A percentile compares a stretch with the other conserved stretches of the same genome.
These are phyloP conservation scores for Dioctria rufipes DNA, from an alignment of 2,888 invertebrate genomes.

Conservation along the genomic window DNA sequence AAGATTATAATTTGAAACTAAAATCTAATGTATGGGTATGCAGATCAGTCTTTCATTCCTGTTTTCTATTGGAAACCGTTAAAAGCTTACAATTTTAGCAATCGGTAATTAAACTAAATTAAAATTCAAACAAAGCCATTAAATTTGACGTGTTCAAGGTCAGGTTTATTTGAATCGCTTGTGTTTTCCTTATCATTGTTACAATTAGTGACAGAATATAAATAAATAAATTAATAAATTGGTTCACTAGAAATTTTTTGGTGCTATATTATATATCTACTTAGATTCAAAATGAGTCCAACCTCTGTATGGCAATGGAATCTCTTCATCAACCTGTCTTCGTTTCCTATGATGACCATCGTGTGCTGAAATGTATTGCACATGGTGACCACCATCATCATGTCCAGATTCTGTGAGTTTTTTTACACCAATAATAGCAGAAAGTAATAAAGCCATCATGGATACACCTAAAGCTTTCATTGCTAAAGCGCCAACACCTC, in stretches of 20 bases:
- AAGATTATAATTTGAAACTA: too few species aligned
- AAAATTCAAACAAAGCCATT: too few species aligned
- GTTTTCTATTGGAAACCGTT: too few species aligned
- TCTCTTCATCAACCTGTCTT: slow-evolving; percentile 61
- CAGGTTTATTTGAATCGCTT: not conserved
- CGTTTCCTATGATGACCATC: slow-evolving; percentile 68
- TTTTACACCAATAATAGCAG: slow-evolving; percentile 83
- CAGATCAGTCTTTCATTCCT: too few species aligned
- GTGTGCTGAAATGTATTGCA: slow-evolving; percentile 72
- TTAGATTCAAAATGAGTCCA: slow-evolving; percentile 69
- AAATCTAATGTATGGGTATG: too few species aligned
- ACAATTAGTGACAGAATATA: slow-evolving; percentile 24
- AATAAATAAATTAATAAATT: slow-evolving; percentile 43
- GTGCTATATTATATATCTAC: not conserved
- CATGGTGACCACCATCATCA: slow-evolving; percentile 72
- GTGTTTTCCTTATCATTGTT: slow-evolving; percentile 20
- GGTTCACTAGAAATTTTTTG: slow-evolving; percentile 43
- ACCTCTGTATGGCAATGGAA: slow-evolving; percentile 73
- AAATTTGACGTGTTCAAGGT: too few species aligned
- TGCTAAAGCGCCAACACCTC: slow-evolving; percentile 82
- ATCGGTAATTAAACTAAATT: too few species aligned
- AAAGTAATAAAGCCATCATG: slow-evolving; percentile 82
- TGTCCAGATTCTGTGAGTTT: slow-evolving; percentile 76
- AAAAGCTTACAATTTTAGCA: too few species aligned
- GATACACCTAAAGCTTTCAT: slow-evolving; percentile 84